A percentile compares a stretch with the other conserved stretches of the same genome.
Evolutionary conservation across 2,113 vertebrate species (phyloP).

Genomic region (Etia nguti): DNA sequence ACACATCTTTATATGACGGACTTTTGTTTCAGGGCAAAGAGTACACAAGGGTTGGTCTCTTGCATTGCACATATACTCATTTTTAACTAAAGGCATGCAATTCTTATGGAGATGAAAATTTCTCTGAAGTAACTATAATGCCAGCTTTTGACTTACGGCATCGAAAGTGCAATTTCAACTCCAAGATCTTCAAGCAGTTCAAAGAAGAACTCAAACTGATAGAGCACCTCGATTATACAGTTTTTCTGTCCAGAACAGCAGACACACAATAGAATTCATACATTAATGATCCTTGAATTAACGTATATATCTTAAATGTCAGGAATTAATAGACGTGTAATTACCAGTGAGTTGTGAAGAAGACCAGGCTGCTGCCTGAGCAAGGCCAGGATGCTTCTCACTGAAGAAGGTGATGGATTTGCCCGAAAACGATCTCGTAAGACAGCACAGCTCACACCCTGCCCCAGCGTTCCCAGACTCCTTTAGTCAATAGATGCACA

Average conservation of each 20-base stretch:
- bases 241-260: slow-evolving; percentile 64
- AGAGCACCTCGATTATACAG: slow-evolving; percentile 65
- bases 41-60: not conserved
- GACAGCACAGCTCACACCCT: slow-evolving; percentile 65
- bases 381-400: slow-evolving; percentile 52
- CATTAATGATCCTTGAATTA: not conserved
- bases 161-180: slow-evolving; percentile 69
- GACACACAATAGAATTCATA: not conserved
- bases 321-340: not conserved
- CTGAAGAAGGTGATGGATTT: not conserved
- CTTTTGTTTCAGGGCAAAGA: not conserved
- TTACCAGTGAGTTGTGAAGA: slow-evolving; percentile 73
- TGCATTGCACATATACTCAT: not conserved
- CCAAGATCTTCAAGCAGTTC: slow-evolving; percentile 65
- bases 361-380: slow-evolving; percentile 60
- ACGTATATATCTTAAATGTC: not conserved
- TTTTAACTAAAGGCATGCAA: not conserved
- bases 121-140: not conserved
- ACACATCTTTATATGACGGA: not conserved
- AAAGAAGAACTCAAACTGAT: slow-evolving; percentile 64
- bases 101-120: not conserved
- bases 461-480: slow-evolving; percentile 63
- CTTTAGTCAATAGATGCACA: slow-evolving; percentile 15
- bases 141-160: slow-evolving; percentile 67
- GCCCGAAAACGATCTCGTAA: slow-evolving; percentile 29